These are phyloP conservation scores for Acyrthosiphon pisum DNA, from an alignment of 1,140 invertebrate species.

Conservation along the genomic window DNA sequence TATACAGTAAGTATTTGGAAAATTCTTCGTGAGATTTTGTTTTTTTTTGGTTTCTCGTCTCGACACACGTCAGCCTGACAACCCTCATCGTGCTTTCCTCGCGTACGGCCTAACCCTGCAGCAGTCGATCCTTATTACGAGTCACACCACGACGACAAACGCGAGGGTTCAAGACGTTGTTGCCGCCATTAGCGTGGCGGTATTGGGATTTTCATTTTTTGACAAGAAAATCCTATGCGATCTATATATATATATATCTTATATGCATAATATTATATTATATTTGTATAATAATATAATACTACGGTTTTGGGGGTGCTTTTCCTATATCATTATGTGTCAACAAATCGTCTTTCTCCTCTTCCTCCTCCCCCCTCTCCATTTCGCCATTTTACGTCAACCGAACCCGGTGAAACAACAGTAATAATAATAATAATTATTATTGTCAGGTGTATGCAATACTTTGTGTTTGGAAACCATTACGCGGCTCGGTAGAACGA, in stretches of 20 bases:
- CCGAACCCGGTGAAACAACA: background rate
- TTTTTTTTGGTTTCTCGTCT: constrained; percentile 11
- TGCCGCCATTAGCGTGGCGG: background rate
- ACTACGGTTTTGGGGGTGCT: background rate
- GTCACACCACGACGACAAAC: constrained; percentile 20
- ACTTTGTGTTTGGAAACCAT: background rate
- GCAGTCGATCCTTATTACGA: constrained; percentile 37
- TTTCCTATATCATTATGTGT: constrained; percentile 25
- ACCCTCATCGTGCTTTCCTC: background rate
- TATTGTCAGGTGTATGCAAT: background rate
- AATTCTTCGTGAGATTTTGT: background rate
- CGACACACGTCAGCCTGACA: constrained; percentile 16
- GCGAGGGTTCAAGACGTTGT: constrained; percentile 28
- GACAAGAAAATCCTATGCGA: constrained; percentile 42
- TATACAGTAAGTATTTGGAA: background rate
- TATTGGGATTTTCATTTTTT: constrained; percentile 27
- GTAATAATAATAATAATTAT: background rate
- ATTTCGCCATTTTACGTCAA: background rate
- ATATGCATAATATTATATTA: background rate
- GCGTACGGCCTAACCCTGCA: background rate
- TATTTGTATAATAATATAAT: background rate
- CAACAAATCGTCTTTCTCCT: background rate
- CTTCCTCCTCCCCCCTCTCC: too few species aligned
- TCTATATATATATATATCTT: background rate
- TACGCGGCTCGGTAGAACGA: background rate